These are phyloP conservation scores for Heliconius hortense DNA, from an alignment of 2,888 invertebrate genomes.

Conservation along the genomic window DNA sequence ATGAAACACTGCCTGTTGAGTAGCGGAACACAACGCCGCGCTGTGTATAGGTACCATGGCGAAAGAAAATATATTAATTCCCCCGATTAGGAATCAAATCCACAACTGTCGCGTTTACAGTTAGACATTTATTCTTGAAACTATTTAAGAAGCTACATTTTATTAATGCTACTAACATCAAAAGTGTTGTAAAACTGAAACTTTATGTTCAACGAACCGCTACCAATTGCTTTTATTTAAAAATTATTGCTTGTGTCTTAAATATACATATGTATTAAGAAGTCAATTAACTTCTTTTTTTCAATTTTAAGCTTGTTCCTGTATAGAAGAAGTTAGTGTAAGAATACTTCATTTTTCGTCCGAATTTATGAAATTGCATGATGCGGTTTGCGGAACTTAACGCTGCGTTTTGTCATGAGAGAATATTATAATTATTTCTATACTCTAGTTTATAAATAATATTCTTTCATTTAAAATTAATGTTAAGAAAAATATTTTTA, in stretches of 20 bases:
- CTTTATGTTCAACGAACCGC: slow-evolving; percentile 5
- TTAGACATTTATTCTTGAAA: neutral
- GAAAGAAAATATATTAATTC: too few species aligned
- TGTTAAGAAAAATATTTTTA: neutral
- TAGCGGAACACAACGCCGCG: too few species aligned
- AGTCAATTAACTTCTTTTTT: neutral
- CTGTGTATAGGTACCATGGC: too few species aligned
- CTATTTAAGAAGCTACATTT: neutral
- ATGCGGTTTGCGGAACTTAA: too few species aligned
- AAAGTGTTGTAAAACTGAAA: neutral
- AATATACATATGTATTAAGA: neutral
- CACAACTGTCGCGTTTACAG: too few species aligned
- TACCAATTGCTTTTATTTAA: neutral
- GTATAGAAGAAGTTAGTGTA: neutral
- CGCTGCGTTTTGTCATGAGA: neutral
- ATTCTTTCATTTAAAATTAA: too few species aligned
- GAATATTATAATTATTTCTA: neutral
- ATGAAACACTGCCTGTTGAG: too few species aligned
- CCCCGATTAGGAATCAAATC: too few species aligned
- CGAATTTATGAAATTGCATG: neutral
- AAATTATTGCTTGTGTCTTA: neutral
- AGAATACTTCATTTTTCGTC: neutral
- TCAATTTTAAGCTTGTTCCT: neutral
- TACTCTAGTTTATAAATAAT: too few species aligned
- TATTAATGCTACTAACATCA: neutral